Evolutionary conservation across 1,140 invertebrate species (phyloP), one percentile per base, ranked within the genome.

Genomic region (Pogonomyrmex barbatus): DNA sequence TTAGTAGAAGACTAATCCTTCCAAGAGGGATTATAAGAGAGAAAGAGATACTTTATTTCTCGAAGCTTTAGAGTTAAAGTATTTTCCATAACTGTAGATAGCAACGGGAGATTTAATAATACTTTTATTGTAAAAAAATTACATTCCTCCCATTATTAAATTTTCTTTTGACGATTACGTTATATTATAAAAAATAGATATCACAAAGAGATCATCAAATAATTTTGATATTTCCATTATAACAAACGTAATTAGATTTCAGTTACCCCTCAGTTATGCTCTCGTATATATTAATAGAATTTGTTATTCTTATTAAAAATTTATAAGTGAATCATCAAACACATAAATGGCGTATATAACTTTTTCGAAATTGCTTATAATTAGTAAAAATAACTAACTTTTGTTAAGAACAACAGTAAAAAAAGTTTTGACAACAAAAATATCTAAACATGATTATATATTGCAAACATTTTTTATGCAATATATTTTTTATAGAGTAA

Each of bases 1-100:
- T 83, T 83, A 83, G 30, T 36, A 36, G 33, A 50, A 70, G 10
- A 62, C n/a, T 50, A 62, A 60, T 73, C 54, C 33, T 62, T 50
- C 6, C 9, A 45, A 30, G n/a, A 50, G n/a, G 8, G 60, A 73
- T 36, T 36, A 47, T 39, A 10, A 47, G 24, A 30, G 8, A 73
- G 36, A 75, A 4, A 58, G 12, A 75, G 54, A 50, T 17, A 47
- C 47, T 82, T 73, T 58, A 33, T 47, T n/a, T 50, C 54, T 12
- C 10, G 12, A 24, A 50, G 42, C 45, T 58, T 58, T 45, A 73
- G 42, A 30, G 24, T 8, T 47, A 58, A 82, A 33, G 2, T 5
- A 50, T 60, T 75, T 36, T 50, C 30, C 39, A 33, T 36, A 60
- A 82, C 30, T 73, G 17, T 17, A 73, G 56, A n/a, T 60, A 33